These are phyloP conservation scores for Drosophila carrolli DNA, from an alignment of 1,140 invertebrate genomes.

Conservation along the genomic window DNA sequence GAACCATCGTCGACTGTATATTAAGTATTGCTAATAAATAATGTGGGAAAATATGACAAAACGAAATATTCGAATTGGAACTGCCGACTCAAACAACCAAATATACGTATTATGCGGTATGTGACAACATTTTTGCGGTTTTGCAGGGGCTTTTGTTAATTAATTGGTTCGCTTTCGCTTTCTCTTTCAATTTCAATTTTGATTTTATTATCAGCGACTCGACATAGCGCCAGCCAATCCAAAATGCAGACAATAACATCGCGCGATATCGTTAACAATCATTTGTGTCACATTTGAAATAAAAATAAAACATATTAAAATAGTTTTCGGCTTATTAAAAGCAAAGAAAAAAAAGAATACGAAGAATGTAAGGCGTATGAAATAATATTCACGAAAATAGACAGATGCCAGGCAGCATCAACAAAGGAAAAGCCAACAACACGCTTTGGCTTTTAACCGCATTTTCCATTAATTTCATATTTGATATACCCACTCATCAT, in stretches of 20 bases:
- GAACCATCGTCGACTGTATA: slow-evolving; percentile 56
- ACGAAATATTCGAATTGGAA: slow-evolving; percentile 37
- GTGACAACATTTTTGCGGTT: slow-evolving; percentile 44
- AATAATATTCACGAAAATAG: slow-evolving; percentile 76
- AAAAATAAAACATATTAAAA: slow-evolving; percentile 81
- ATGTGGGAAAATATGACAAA: slow-evolving; percentile 65
- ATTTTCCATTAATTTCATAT: slow-evolving; percentile 53
- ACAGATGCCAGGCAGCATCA: slow-evolving; percentile 50
- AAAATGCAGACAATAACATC: slow-evolving; percentile 49
- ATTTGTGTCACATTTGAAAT: slow-evolving; percentile 75
- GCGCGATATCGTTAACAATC: slow-evolving; percentile 75
- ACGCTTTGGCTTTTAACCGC: slow-evolving; percentile 44
- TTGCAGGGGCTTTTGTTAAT: slow-evolving; percentile 49
- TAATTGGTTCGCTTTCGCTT: slow-evolving; percentile 66
- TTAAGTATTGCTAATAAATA: slow-evolving; percentile 81
- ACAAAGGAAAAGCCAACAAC: slow-evolving; percentile 28
- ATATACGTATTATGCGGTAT: slow-evolving; percentile 17
- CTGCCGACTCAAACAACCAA: slow-evolving; percentile 3
- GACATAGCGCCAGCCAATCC: slow-evolving; percentile 15
- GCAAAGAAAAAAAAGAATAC: slow-evolving; percentile 3
- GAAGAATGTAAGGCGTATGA: slow-evolving; percentile 46
- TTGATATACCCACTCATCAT: slow-evolving; percentile 17
- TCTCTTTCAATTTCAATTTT: slow-evolving; percentile 12
- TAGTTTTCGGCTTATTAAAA: slow-evolving; percentile 61
- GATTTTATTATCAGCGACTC: slow-evolving; percentile 63